A percentile compares a stretch with the other conserved stretches of the same genome.
Evolutionary conservation across 2,113 vertebrate genomes (phyloP).

Genomic region (Upupa epops): DNA sequence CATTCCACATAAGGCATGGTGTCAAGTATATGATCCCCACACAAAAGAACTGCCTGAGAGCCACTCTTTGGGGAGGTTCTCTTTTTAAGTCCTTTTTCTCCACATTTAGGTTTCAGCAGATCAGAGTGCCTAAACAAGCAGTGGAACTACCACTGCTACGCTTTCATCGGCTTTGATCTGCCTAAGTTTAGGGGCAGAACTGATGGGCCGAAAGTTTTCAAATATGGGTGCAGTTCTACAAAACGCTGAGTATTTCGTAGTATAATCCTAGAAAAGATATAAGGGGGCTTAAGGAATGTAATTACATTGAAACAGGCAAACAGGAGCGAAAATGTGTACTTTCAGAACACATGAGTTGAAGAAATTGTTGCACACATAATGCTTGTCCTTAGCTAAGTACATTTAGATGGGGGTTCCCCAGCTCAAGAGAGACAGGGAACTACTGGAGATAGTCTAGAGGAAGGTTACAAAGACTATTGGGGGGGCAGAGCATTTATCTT

Average conservation of each 20-base stretch:
- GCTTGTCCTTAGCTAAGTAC: neutral
- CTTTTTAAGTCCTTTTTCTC: slow-evolving; percentile 29
- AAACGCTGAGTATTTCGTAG: neutral
- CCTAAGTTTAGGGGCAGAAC: neutral
- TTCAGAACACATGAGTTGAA: accelerated
- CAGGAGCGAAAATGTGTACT: neutral
- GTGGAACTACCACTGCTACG: slow-evolving; percentile 12
- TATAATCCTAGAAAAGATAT: neutral
- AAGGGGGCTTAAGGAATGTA: neutral
- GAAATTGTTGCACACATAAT: neutral
- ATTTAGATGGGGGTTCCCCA: no score
- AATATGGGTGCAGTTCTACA: neutral
- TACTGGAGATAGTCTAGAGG: no score
- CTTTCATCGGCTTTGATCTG: slow-evolving; percentile 27
- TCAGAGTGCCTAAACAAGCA: slow-evolving; percentile 53
- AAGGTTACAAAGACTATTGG: no score
- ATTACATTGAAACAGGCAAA: neutral
- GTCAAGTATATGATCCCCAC: slow-evolving; percentile 52
- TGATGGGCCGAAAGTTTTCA: neutral
- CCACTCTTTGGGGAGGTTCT: neutral
- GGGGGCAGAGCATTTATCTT: no score
- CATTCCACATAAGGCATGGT: slow-evolving; percentile 70
- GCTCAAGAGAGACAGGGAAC: no score
- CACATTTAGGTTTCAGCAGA: slow-evolving; percentile 31
- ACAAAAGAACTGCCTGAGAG: slow-evolving; percentile 60